Evolutionary conservation across 2,888 invertebrate species (phyloP), one percentile per base, ranked within the genome.

Genomic region (Griposia aprilina): DNA sequence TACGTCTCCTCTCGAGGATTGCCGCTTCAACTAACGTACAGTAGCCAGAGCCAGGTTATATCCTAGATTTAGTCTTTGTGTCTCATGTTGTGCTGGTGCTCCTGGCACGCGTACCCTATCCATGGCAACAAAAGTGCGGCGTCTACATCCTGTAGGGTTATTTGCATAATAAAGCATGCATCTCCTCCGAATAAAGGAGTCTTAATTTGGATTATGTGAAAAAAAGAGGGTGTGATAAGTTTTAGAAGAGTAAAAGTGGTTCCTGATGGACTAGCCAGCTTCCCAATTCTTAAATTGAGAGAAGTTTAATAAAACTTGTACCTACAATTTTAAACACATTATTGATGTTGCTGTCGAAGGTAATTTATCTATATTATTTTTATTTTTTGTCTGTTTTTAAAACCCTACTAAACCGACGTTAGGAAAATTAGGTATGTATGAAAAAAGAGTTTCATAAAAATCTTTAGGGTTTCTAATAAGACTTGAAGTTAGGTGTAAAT

Each of bases 51-150:
- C 41, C 41, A 41, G 41, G 8, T 41, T 5, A 41, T 41, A 41
- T 41, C 41, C 45, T 52, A 52, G 52, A 52, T 52, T 11, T 62
- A 45, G 60, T 75, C 45, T 63, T 50, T 20, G 20, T 11, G 17
- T 20, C 20, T 74, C 30, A 74, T 76, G 76, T 55, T 15, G 15
- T 55, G 62, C 76, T 76, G 52, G 76, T 76, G 30, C 13, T 63
- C 23, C n/a, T 76, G 74, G 45, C 76, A 76, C 52, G 52, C 10
- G 30, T 52, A 26, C 8, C 26, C 26, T 26, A 73, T 74, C 52
- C 74, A 52, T 52, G 45, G n/a, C 20, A 45, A n/a, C 23, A 23
- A 62, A 52, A 73, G 23, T n/a, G 20, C 20, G 48, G 20, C 13
- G 13, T 11, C 17, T 52, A 2, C 41, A 23, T 26, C 20, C 20